Conservation (phyloP, 2,113 vertebrate species). For the Datnioides undecimradiatus region DNA sequence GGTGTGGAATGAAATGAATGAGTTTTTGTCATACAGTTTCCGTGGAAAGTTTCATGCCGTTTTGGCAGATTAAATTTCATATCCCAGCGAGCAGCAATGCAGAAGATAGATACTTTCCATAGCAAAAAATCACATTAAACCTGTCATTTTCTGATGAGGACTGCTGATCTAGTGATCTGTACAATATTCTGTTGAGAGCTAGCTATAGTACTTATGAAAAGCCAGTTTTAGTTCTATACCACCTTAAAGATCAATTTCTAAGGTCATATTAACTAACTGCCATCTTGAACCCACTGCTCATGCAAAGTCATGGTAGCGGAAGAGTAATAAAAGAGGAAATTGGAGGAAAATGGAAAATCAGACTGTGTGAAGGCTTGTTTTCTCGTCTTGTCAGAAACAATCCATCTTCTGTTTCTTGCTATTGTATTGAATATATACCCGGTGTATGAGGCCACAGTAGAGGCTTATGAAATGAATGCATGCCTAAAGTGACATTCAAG, state of each 20-base stretch:
- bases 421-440: conserved; percentile 12
- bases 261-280: neutral
- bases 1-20: neutral
- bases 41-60: neutral
- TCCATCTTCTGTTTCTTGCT: neutral
- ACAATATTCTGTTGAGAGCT: neutral
- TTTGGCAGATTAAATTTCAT: neutral
- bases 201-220: neutral
- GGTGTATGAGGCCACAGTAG: neutral
- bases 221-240: neutral
- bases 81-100: neutral
- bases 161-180: neutral
- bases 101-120: neutral
- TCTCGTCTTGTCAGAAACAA: conserved; percentile 39
- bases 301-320: neutral
- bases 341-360: neutral
- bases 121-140: neutral
- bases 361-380: neutral
- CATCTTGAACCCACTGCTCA: neutral
- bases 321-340: neutral
- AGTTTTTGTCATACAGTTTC: neutral
- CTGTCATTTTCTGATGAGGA: neutral
- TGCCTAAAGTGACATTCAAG: conserved; percentile 40
- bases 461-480: conserved; percentile 29
- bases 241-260: neutral